Evolutionary conservation across 2,113 vertebrate species (phyloP), one percentile per base, ranked within the genome.

Genomic region (Peucedramus taeniatus): DNA sequence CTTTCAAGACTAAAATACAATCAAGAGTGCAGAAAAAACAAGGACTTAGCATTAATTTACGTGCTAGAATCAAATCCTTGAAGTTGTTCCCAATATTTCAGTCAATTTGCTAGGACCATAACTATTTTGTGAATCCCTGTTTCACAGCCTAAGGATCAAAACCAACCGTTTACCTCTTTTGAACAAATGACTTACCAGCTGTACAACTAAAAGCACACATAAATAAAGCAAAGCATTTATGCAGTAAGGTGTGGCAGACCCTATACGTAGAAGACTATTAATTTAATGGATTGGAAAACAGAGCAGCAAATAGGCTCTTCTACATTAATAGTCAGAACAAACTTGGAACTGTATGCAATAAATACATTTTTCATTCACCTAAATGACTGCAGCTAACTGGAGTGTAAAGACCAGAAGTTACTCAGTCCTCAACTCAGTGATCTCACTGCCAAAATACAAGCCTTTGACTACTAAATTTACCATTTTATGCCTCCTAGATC

Each of bases 61-160:
- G 64, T 78, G 83, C 13, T 61, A 1, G 1, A 81, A 94, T 89
- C 57, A 93, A 76, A 94, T 70, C 83, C 96, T 87, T 94, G 89
- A 91, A 89, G 77, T 53, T 64, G 78, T 83, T 94, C 94, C 75
- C 71, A 87, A 33, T 69, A 89, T 54, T 80, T 90, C 84, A 90
- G 56, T 33, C 88, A 89, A 81, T 87, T 93, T 90, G 56, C 88
- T 69, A 91, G 37, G 44, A 83, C 37, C 42, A 70, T 59, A 92
- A 72, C 37, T 30, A 79, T 63, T 59, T n/a, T 10, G 15, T 33
- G 63, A 69, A 77, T 82, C 91, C 54, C 83, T 95, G 96, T 98
- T 98, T 98, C 98, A 98, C 98, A 98, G 97, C 98, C 98, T 96
- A 97, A 96, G 96, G 98, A 98, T 98, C 98, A 98, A 98, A 99